Conservation (phyloP, 2,888 invertebrate genomes). For the Thera britannica region DNA sequence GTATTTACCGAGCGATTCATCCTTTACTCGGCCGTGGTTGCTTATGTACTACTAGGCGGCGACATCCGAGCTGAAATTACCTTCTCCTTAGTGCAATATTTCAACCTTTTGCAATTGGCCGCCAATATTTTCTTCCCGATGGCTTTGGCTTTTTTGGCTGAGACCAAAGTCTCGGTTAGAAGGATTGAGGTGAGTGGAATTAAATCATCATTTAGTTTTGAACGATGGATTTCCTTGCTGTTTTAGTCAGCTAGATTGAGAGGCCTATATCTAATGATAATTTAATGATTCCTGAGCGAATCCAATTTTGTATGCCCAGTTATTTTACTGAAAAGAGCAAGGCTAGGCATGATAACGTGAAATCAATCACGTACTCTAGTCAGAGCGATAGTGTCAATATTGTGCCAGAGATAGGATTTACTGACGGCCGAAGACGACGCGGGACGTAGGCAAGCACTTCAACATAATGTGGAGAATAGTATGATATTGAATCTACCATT, state of each 20-base stretch:
- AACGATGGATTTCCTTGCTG: neutral
- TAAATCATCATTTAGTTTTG: neutral
- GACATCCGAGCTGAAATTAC: conserved; percentile 86
- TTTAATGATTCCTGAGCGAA: too few relatives aligned
- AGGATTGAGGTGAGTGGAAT: conserved; percentile 83
- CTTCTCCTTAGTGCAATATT: conserved; percentile 91
- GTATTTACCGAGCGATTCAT: conserved; percentile 95
- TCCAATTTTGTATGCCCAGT: too few relatives aligned
- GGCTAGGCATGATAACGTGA: conserved; percentile 5
- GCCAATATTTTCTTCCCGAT: conserved; percentile 87
- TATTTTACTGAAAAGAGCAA: too few relatives aligned
- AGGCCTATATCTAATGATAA: too few relatives aligned
- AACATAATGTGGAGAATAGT: neutral
- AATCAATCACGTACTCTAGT: neutral
- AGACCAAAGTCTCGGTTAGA: conserved; percentile 86
- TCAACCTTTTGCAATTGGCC: conserved; percentile 88
- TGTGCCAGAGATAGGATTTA: neutral
- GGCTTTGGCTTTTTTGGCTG: conserved; percentile 86
- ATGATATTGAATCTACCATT: too few relatives aligned
- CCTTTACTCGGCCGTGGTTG: conserved; percentile 90
- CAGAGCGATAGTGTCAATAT: conserved; percentile 9
- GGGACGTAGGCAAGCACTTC: neutral
- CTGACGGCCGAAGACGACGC: too few relatives aligned
- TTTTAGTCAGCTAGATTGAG: neutral
- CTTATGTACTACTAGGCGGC: conserved; percentile 89